phyloP scores from a whole-genome alignment of 1,140 invertebrate species.

The Diachasma alloeum region DNA sequence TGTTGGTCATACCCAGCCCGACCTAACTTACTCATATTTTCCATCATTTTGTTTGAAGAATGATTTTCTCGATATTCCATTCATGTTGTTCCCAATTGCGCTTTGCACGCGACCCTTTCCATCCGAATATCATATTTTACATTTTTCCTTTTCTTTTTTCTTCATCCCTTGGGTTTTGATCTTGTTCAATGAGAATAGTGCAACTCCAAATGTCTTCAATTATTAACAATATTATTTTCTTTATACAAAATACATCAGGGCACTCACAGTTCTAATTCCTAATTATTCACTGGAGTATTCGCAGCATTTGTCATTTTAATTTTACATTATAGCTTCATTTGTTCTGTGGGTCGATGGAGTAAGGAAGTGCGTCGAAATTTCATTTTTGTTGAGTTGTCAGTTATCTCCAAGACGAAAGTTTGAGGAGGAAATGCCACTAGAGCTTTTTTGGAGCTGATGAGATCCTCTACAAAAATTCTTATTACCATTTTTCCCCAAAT shows the following conservation, averaged over 20 bases:
- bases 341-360: neutral
- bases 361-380: neutral
- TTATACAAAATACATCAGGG: conserved; percentile 50
- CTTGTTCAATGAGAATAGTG: conserved; percentile 14
- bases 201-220: conserved; percentile 15
- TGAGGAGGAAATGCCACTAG: no score
- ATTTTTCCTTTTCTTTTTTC: neutral
- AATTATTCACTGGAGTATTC: conserved; percentile 17
- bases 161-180: neutral
- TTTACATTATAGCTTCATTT: conserved; percentile 2
- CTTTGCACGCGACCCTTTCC: no score
- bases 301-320: conserved; percentile 16
- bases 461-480: no score
- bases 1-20: conserved; percentile 53
- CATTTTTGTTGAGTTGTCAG: neutral
- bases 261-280: conserved; percentile 31
- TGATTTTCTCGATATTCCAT: neutral
- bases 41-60: conserved; percentile 8
- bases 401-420: no score
- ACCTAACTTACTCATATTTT: conserved; percentile 48
- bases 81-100: neutral
- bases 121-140: neutral
- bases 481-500: no score
- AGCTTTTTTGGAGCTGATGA: no score
- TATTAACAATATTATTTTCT: conserved; percentile 28